These are phyloP conservation scores for Diabrotica undecimpunctata DNA, from an alignment of 1,140 invertebrate species.

Conservation along the genomic window DNA sequence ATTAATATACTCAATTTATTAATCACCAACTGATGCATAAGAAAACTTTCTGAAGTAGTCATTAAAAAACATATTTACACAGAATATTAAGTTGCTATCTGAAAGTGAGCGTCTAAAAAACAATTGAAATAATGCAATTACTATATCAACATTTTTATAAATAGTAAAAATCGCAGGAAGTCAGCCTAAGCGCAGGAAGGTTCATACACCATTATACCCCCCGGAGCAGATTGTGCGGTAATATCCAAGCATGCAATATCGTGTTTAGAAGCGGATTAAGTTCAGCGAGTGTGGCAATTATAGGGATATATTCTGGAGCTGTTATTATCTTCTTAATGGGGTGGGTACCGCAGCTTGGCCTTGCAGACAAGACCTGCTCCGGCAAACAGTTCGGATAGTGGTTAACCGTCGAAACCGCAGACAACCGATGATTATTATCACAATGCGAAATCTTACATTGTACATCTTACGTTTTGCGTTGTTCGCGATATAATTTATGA, in stretches of 20 bases:
- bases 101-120: too few relatives aligned
- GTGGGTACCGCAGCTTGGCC: constrained; percentile 32
- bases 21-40: too few relatives aligned
- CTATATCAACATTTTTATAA: too few relatives aligned
- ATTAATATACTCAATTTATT: too few relatives aligned
- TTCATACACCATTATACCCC: too few relatives aligned
- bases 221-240: constrained; percentile 12
- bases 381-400: constrained; percentile 30
- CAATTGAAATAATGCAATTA: too few relatives aligned
- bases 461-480: background rate
- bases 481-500: constrained; percentile 12
- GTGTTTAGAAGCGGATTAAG: constrained; percentile 32
- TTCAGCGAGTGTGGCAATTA: constrained; percentile 37
- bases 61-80: too few relatives aligned
- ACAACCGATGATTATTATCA: constrained; percentile 36
- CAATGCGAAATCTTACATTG: constrained; percentile 4
- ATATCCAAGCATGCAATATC: constrained; percentile 22
- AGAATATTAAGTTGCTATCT: too few relatives aligned
- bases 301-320: constrained; percentile 36
- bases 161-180: too few relatives aligned
- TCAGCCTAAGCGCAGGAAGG: too few relatives aligned
- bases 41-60: too few relatives aligned
- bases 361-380: constrained; percentile 24
- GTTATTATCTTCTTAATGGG: constrained; percentile 38
- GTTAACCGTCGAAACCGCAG: constrained; percentile 36